phyloP scores from a whole-genome alignment of 2,888 invertebrate genomes.

The Agonopterix arenella region DNA sequence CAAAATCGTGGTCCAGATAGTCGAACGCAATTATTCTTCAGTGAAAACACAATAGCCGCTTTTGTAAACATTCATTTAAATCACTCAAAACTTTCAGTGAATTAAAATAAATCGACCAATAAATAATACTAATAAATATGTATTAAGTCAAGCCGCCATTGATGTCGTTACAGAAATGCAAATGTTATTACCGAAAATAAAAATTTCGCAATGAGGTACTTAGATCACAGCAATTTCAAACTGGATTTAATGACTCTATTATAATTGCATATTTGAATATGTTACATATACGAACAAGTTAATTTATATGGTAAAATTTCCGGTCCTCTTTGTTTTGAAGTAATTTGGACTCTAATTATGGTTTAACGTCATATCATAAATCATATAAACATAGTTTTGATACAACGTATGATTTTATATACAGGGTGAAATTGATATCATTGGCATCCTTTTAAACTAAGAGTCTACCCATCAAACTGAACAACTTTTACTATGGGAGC shows the following conservation, averaged over 20 bases:
- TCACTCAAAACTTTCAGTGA: constrained; percentile 49
- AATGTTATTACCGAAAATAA: constrained; percentile 45
- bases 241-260: constrained; percentile 9
- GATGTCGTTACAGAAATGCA: constrained; percentile 56
- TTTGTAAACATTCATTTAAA: constrained; percentile 51
- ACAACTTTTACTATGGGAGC: no score
- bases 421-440: no score
- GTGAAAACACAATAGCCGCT: constrained; percentile 53
- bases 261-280: constrained; percentile 3
- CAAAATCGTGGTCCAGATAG: constrained; percentile 45
- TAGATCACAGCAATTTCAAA: constrained; percentile 15
- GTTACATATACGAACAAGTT: not conserved
- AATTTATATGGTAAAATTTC: no score
- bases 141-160: constrained; percentile 43
- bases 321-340: no score
- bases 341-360: no score
- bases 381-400: not conserved
- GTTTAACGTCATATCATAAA: not conserved
- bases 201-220: constrained; percentile 35
- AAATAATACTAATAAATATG: constrained; percentile 67
- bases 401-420: no score
- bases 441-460: no score
- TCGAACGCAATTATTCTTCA: constrained; percentile 41
- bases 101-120: constrained; percentile 51
- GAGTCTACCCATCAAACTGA: no score